Conservation (phyloP, 1,140 invertebrate species). For the Heliconius eleuchia region DNA sequence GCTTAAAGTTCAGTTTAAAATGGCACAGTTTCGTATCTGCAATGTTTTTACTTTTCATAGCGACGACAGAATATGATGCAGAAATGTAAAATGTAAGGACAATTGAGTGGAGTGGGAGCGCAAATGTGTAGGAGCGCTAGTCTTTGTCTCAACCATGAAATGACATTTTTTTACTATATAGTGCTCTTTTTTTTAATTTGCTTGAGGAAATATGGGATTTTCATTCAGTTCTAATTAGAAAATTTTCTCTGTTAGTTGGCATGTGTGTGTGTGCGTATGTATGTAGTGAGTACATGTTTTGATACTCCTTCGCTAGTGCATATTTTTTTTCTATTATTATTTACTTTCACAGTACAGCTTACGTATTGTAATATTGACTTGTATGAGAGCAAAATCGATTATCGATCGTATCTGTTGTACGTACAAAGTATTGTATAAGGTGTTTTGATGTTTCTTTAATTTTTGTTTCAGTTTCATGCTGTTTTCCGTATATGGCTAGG, state of each 20-base stretch:
- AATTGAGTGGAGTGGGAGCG: slow-evolving; percentile 70
- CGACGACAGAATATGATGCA: slow-evolving; percentile 75
- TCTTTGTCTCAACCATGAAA: slow-evolving; percentile 57
- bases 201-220: slow-evolving; percentile 41
- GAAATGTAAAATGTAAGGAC: slow-evolving; percentile 78
- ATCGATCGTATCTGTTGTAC: no score
- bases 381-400: no score
- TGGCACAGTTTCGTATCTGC: slow-evolving; percentile 45
- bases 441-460: no score
- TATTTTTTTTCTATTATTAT: not conserved
- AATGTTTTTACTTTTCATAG: slow-evolving; percentile 79
- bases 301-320: not conserved
- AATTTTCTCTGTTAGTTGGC: slow-evolving; percentile 2
- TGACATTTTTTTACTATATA: slow-evolving; percentile 39
- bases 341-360: not conserved
- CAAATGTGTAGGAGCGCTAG: slow-evolving; percentile 59
- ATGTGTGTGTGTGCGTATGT: not conserved
- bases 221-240: slow-evolving; percentile 40
- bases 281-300: not conserved
- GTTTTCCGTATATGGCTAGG: no score
- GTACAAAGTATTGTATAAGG: no score
- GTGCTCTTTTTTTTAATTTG: slow-evolving; percentile 40
- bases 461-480: no score
- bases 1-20: slow-evolving; percentile 39
- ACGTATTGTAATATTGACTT: not conserved